Conservation (phyloP, 2,113 vertebrate species). For the Podarcis cretensis region DNA sequence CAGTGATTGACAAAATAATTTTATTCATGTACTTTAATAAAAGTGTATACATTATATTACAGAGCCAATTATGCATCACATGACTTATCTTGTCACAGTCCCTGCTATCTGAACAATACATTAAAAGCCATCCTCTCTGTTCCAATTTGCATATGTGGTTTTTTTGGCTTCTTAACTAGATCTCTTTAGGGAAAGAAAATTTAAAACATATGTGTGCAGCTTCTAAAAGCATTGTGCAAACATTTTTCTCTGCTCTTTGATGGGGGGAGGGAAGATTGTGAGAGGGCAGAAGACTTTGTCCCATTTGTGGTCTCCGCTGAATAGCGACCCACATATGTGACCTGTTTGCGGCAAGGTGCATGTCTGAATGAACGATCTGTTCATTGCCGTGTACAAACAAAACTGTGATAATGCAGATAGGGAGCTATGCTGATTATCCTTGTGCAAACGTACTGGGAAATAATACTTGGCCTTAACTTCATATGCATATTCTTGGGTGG, state of each 20-base stretch:
- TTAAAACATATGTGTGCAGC: background rate
- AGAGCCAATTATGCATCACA: conserved; percentile 44
- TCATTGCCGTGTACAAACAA: background rate
- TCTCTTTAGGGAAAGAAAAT: conserved; percentile 52
- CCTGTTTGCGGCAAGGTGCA: background rate
- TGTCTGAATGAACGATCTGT: background rate
- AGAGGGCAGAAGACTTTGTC: background rate
- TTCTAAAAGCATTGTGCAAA: background rate
- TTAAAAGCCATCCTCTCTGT: conserved; percentile 61
- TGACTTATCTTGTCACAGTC: conserved; percentile 60
- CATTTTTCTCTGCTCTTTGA: background rate
- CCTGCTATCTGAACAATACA: conserved; percentile 62
- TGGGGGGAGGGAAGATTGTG: background rate
- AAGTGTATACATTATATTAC: conserved; percentile 66
- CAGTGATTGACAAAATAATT: conserved; percentile 77
- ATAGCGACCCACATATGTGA: background rate
- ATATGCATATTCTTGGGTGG: background rate
- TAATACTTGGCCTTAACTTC: background rate
- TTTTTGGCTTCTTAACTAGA: conserved; percentile 54
- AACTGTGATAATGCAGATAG: background rate
- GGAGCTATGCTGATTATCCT: background rate
- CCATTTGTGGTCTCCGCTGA: background rate
- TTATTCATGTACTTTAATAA: conserved; percentile 72
- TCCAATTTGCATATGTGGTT: conserved; percentile 59
- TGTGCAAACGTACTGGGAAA: background rate